Evolutionary conservation across 2,888 invertebrate species (phyloP), one percentile per base, ranked within the genome.

Genomic region (Stramonita haemastoma): DNA sequence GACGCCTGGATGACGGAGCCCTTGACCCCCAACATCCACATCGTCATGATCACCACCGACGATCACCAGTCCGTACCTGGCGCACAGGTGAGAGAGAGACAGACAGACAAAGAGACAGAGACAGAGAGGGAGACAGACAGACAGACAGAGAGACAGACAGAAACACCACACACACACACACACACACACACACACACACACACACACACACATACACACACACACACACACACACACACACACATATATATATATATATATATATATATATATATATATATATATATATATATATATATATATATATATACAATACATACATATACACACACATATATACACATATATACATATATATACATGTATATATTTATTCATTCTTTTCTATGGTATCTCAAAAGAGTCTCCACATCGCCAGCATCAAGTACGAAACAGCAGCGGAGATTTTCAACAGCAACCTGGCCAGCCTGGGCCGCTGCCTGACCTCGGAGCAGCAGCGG

Each of bases 11-110:
- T 87, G 36, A 70, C 86, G 22, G 81, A 88, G 57, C 17, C 46
- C 19, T 90, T 92, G 15, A 90, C 90, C 13, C 57, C 46, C 36
- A 91, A 90, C 19, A 89, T 91, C 6, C 89, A 87, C 26, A 66
- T 91, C 56, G 46, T 92, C 0, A 29, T 91, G 34, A 32, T 91
- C 85, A 91, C 90, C 19, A 84, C 85, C 70, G 88, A 90, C 81
- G n/a, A 13, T 11, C 77, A 26, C 29, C 13, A 19, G 22, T 13
- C 46, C 46, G 6, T 56, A n/a, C 56, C 29, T 34, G 26, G 57
- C 29, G 1, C 56, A 77, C 32, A 60, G 87, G 34, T 60, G 29
- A 15, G 57, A 32, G 29, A 29, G 29, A 32, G 19, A 46, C 4
- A 46, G 46, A 46, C 4, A 29, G 32, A 79, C 79, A n/a, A n/a